Conservation (phyloP, 2,888 invertebrate species). For the Exocentrus adspersus region DNA sequence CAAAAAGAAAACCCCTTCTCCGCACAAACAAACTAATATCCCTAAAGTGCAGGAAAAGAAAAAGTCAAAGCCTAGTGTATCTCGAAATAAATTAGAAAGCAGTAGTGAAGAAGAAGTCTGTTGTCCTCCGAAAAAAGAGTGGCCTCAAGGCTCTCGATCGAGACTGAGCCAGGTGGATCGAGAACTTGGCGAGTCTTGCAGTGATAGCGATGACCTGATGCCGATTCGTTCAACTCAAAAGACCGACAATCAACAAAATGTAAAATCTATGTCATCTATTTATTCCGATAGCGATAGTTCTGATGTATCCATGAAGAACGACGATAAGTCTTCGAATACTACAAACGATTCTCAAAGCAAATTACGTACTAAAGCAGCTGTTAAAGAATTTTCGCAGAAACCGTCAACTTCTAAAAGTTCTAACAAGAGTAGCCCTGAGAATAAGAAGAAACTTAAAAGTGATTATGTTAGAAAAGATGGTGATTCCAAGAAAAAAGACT, state of each 20-base stretch:
- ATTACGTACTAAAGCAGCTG: slow-evolving; percentile 83
- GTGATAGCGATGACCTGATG: slow-evolving; percentile 83
- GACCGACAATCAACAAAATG: slow-evolving; percentile 57
- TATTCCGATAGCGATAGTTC: slow-evolving; percentile 83
- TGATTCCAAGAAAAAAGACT: slow-evolving; percentile 64
- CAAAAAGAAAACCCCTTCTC: slow-evolving; percentile 55
- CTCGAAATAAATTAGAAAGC: slow-evolving; percentile 64
- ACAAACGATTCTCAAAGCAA: slow-evolving; percentile 74
- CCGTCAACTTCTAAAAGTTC: slow-evolving; percentile 55
- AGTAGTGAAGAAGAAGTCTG: slow-evolving; percentile 72
- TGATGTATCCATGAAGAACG: slow-evolving; percentile 69
- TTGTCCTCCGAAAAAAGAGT: slow-evolving; percentile 62
- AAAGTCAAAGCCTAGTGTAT: slow-evolving; percentile 55
- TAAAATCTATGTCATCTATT: slow-evolving; percentile 75
- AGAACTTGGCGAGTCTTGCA: slow-evolving; percentile 75
- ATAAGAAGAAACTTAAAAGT: slow-evolving; percentile 46
- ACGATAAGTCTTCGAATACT: slow-evolving; percentile 70
- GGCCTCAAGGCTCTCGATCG: slow-evolving; percentile 63
- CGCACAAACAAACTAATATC: slow-evolving; percentile 51
- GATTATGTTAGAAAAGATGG: slow-evolving; percentile 43
- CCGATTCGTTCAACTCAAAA: slow-evolving; percentile 54
- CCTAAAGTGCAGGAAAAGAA: slow-evolving; percentile 49
- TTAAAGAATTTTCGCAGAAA: slow-evolving; percentile 80
- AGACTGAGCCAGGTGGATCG: slow-evolving; percentile 78
- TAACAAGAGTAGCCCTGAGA: slow-evolving; percentile 51